phyloP scores from a whole-genome alignment of 2,113 vertebrate genomes.

The Seriola rivoliana region DNA sequence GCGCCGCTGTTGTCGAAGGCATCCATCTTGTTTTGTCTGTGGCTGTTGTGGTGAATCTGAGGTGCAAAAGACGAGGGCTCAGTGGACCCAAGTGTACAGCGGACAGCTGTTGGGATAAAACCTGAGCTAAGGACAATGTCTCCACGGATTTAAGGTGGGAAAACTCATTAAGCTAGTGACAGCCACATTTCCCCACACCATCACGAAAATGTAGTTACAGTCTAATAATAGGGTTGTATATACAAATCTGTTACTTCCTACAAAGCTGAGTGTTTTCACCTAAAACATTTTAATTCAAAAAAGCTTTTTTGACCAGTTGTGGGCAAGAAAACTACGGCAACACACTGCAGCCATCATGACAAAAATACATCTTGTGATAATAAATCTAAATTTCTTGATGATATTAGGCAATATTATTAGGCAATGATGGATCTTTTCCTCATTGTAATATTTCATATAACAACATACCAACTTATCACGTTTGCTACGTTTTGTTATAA shows the following conservation, averaged over 20 bases:
- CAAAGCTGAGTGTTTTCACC: too few species aligned
- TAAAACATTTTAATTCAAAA: too few species aligned
- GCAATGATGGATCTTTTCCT: too few species aligned
- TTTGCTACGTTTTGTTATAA: too few species aligned
- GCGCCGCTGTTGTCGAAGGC: not conserved
- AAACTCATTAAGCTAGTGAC: not conserved
- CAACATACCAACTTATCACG: too few species aligned
- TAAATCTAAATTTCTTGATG: too few species aligned
- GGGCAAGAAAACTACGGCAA: too few species aligned
- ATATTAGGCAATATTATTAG: too few species aligned
- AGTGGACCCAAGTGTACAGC: not conserved
- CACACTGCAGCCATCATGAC: too few species aligned
- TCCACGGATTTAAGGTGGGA: not conserved
- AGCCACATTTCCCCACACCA: not conserved
- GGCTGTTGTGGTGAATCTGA: not conserved
- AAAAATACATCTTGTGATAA: too few species aligned
- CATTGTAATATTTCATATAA: too few species aligned
- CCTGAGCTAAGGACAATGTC: slow-evolving; percentile 27
- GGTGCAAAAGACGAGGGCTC: not conserved
- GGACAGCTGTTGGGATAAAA: slow-evolving; percentile 42
- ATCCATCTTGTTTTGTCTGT: slow-evolving; percentile 63
- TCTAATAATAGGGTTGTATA: not conserved
- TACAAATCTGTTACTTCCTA: not conserved
- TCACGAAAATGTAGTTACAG: not conserved
- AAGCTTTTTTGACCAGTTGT: too few species aligned